Evolutionary conservation across 2,113 vertebrate species (phyloP).

Genomic region (Hippopotamus amphibius): DNA sequence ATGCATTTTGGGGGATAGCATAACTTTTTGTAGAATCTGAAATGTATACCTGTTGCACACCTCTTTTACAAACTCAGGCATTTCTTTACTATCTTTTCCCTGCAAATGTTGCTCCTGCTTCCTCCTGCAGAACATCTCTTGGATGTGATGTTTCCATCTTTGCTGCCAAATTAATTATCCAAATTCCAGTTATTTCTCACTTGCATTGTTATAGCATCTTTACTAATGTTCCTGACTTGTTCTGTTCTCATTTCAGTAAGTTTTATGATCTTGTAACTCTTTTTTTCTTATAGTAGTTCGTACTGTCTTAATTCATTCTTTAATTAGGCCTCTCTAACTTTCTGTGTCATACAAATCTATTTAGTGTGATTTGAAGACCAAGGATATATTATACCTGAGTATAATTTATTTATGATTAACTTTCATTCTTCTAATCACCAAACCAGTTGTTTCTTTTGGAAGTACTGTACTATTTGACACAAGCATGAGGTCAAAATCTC

Average conservation of each 20-base stretch:
- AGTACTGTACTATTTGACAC: background rate
- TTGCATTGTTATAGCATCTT: background rate
- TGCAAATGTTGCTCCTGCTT: background rate
- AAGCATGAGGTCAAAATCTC: background rate
- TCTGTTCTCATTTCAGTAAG: background rate
- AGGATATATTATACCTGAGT: background rate
- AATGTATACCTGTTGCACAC: background rate
- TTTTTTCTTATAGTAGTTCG: background rate
- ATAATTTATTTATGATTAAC: background rate
- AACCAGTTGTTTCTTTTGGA: background rate
- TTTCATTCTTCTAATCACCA: constrained; percentile 26
- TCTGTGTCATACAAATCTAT: background rate
- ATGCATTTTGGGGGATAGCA: background rate
- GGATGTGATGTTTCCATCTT: background rate
- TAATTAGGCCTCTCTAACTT: background rate
- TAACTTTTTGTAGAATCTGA: background rate
- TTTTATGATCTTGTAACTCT: background rate
- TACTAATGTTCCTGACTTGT: background rate
- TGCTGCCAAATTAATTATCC: background rate
- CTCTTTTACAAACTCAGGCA: background rate
- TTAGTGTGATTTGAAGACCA: background rate
- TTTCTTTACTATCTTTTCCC: background rate
- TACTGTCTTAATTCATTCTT: constrained; percentile 29
- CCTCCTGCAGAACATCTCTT: background rate
- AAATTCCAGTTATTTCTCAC: background rate